Evolutionary conservation across 1,140 invertebrate species (phyloP).

Genomic region (Eufriesea mexicana): DNA sequence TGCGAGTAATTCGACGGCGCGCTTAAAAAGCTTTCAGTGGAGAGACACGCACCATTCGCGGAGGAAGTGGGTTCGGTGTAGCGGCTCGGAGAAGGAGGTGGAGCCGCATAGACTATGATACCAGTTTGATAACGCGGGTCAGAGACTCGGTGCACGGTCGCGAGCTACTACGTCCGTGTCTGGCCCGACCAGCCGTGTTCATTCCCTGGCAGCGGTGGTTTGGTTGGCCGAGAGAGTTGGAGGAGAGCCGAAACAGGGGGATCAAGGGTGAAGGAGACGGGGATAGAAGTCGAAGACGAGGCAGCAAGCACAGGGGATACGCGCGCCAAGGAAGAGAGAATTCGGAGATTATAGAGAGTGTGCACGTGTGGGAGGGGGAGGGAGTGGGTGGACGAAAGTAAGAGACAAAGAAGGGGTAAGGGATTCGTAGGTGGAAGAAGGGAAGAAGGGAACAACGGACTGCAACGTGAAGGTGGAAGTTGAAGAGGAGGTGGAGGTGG

Average conservation of each 20-base stretch:
- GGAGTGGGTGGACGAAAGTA: background rate
- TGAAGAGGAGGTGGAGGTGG: conserved; percentile 28
- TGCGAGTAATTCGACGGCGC: background rate
- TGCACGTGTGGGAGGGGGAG: background rate
- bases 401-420: background rate
- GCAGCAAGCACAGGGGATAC: too few relatives aligned
- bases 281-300: background rate
- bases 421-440: conserved; percentile 21
- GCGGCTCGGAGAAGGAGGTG: background rate
- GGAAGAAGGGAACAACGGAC: conserved; percentile 30
- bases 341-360: background rate
- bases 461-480: conserved; percentile 41
- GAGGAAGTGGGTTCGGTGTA: too few relatives aligned
- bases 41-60: background rate
- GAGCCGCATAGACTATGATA: conserved; percentile 7
- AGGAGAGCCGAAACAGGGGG: background rate
- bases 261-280: background rate
- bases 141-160: conserved; percentile 26
- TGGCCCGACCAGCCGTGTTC: conserved; percentile 3
- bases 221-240: background rate
- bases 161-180: conserved; percentile 23
- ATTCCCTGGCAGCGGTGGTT: background rate
- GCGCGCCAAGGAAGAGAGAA: too few relatives aligned
- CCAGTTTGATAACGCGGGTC: conserved; percentile 37
- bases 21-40: background rate